Base-by-base conservation (phyloP, 2,888 invertebrate species). In the Cecidostiba fungosa region DNA sequence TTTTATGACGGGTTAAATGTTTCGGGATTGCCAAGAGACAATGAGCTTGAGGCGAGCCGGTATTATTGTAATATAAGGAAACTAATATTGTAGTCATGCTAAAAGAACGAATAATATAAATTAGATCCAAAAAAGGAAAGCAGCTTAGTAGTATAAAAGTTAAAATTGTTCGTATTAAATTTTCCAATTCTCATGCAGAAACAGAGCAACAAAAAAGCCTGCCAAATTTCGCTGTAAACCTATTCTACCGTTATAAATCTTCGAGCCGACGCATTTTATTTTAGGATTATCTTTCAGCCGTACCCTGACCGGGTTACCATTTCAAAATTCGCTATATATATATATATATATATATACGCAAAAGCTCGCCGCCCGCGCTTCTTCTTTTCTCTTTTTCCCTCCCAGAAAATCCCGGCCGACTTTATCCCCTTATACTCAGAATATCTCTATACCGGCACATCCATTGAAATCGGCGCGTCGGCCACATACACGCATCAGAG, bases 241-340 rank as follows among this genome's bases (percentile, higher is more conserved):
- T 66, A 66, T 23, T 29, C 29, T 12, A 14, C 0, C 32, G 26
- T 19, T 66, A 14, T 16, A 73, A 47, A 47, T 39, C 66, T 32
- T 69, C 26, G 19, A 62, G 29, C 12, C 50, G 26, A 14, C 74
- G 23, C 54, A 70, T 50, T 70, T 82, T 82, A 77, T 78, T n/a
- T 82, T 82, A 32, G 59, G 77, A 66, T 77, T 73, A 73, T 47
- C 72, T 54, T 54, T 19, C 74, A 62, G 26, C 66, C n/a, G 70
- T 16, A 2, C 3, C 16, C 62, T 79, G 62, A 79, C 79, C 26
- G 69, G 39, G 74, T 82, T 82, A 82, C 29, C 66, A 82, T 82
- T 74, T 54, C 26, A 73, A 80, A 76, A 29, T 54, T 82, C 3
- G 12, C 19, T 23, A 50, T 16, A 36, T 59, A 32, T 12, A 32